These are phyloP conservation scores for Myrmecophaga tridactyla DNA, from an alignment of 2,113 vertebrate species.

Conservation along the genomic window DNA sequence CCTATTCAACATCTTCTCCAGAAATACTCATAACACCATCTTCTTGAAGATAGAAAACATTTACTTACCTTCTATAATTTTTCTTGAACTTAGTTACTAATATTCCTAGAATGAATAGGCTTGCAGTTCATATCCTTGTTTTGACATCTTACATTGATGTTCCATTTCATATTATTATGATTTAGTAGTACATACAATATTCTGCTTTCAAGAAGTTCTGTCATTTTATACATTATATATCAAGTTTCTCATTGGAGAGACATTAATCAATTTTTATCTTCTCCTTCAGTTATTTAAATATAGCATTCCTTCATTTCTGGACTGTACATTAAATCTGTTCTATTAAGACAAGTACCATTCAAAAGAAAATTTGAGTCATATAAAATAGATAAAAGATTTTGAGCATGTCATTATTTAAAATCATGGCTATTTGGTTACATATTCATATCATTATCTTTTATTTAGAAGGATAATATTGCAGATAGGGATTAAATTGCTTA, in stretches of 20 bases:
- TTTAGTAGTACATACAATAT: background rate
- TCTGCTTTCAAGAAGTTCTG: background rate
- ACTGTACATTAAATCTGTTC: background rate
- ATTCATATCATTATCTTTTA: slow-evolving; percentile 31
- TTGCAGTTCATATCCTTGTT: background rate
- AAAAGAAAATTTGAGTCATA: background rate
- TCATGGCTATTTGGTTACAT: slow-evolving; percentile 39
- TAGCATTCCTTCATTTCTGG: background rate
- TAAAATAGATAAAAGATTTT: background rate
- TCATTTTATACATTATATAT: background rate
- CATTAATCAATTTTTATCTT: background rate
- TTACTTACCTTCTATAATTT: background rate
- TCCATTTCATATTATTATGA: background rate
- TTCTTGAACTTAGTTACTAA: background rate
- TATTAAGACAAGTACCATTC: background rate
- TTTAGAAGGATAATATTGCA: slow-evolving; percentile 53
- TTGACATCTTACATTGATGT: background rate
- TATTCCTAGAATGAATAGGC: background rate
- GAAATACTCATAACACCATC: background rate
- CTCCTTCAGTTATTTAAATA: background rate
- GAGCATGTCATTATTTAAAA: slow-evolving; percentile 32
- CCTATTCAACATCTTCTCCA: too few species aligned
- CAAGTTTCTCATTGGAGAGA: background rate
- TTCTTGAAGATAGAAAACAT: background rate
- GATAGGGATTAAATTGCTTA: background rate